A percentile compares a stretch with the other conserved stretches of the same genome.
These are phyloP conservation scores for Struthio camelus DNA, from an alignment of 2,113 vertebrate genomes.

Conservation along the genomic window DNA sequence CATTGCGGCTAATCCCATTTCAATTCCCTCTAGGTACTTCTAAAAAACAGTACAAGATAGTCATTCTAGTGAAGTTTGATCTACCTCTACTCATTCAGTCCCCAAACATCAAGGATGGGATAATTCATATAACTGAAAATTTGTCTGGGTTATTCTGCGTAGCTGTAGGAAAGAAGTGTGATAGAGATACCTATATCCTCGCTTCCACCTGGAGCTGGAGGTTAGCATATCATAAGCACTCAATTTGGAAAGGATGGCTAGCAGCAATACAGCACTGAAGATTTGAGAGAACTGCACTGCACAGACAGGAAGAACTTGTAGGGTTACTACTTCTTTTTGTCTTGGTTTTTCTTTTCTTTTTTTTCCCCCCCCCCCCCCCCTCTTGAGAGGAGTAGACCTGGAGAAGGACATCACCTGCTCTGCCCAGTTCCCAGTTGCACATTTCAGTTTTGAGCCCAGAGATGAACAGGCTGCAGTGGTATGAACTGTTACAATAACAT, in stretches of 20 bases:
- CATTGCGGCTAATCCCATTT: neutral
- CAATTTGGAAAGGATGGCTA: neutral
- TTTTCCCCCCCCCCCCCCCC: no score
- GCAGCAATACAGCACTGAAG: neutral
- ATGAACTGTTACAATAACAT: constrained; percentile 43
- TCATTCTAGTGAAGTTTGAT: neutral
- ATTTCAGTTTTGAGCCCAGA: neutral
- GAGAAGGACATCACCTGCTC: neutral
- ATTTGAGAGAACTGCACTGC: neutral
- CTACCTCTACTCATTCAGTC: neutral
- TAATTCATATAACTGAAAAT: neutral
- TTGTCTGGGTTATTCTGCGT: neutral
- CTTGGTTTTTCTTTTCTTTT: neutral
- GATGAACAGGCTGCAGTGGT: neutral
- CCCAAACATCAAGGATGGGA: neutral
- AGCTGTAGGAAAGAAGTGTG: neutral
- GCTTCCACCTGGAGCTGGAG: neutral
- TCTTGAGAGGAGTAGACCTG: neutral
- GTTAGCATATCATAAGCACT: rapidly evolving
- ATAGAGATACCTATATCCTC: neutral
- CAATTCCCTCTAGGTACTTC: neutral
- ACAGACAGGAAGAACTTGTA: no score
- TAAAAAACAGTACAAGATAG: neutral
- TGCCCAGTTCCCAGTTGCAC: neutral
- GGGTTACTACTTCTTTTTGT: neutral